Conservation (phyloP, 2,888 invertebrate genomes). For the Hypomecis punctinalis region DNA sequence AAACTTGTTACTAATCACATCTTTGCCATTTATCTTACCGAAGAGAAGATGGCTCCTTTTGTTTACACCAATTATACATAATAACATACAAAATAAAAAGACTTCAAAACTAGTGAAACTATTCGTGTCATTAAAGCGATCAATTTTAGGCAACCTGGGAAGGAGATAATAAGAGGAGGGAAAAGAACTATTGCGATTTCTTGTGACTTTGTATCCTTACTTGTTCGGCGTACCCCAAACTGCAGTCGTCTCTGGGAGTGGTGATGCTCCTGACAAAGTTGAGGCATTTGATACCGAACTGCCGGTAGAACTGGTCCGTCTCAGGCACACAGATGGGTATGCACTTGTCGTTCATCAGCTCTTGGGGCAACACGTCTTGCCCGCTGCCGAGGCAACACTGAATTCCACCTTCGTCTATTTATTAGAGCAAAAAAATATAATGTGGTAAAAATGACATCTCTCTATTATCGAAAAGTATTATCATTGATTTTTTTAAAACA, state of each 20-base stretch:
- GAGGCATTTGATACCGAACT: constrained; percentile 81
- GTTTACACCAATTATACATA: no score
- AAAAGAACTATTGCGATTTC: neutral
- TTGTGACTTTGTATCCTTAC: constrained; percentile 52
- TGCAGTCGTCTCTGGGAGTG: constrained; percentile 82
- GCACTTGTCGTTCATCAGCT: constrained; percentile 84
- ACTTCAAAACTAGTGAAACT: no score
- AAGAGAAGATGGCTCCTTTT: no score
- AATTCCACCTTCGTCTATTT: constrained; percentile 77
- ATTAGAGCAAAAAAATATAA: neutral
- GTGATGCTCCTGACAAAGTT: constrained; percentile 86
- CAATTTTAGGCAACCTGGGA: no score
- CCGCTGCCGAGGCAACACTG: constrained; percentile 82
- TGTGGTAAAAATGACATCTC: no score
- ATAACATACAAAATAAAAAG: no score
- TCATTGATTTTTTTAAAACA: no score
- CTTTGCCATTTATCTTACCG: no score
- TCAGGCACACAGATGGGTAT: constrained; percentile 84
- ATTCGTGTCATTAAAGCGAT: no score
- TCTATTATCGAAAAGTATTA: no score
- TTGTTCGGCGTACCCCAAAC: constrained; percentile 85
- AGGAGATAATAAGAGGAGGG: no score
- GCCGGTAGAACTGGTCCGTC: constrained; percentile 81
- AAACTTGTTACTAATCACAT: neutral
- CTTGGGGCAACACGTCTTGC: constrained; percentile 67